Evolutionary conservation across 2,113 vertebrate species (phyloP), one percentile per base, ranked within the genome.

Genomic region (Stegostoma tigrinum): DNA sequence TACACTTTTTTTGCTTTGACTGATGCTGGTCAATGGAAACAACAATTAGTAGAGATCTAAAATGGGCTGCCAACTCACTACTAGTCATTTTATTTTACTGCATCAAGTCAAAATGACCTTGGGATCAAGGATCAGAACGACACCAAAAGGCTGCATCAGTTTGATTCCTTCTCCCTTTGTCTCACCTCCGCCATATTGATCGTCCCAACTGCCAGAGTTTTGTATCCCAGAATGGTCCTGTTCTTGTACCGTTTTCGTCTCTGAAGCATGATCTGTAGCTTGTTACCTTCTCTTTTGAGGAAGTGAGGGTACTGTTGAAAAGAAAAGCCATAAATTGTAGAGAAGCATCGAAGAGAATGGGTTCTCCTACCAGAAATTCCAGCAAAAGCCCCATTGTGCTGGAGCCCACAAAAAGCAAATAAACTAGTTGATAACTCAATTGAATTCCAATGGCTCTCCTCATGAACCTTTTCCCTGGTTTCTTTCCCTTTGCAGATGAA

Each of bases 131-230:
- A 24, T 23, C 24, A 34, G 89, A 38, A 90, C 4, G 17, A 55
- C n/a, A 64, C 10, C 45, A 52, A 52, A 86, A 24, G 55, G 5
- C 67, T n/a, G 67, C 2, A 48, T 8, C 23, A 75, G 21, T 68
- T 66, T 45, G 66, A 27, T 42, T 70, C 38, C 70, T 70, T 66
- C n/a, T 42, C 27, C 24, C 24, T 61, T 10, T 0, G 38, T 12
- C 93, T 48, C 96, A 99, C 99, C 98, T 99, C 98, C 0, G 99
- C 98, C 99, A 99, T 99, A 97, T 98, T 98, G 95, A 99, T 98
- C 27, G 98, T 98, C 0, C 99, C 99, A 0, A 97, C 97, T 0
- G 99, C 99, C 95, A 99, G 97, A 0, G 99, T 99, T 97, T 99
- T 99, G 97, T 99, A 99, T 96, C 99, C 99, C 96, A 99, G 96